Percentiles rank a stretch among this genome's conserved stretches.
phyloP scores from a whole-genome alignment of 2,797 vertebrate genomes.

The Myotis myotis region DNA sequence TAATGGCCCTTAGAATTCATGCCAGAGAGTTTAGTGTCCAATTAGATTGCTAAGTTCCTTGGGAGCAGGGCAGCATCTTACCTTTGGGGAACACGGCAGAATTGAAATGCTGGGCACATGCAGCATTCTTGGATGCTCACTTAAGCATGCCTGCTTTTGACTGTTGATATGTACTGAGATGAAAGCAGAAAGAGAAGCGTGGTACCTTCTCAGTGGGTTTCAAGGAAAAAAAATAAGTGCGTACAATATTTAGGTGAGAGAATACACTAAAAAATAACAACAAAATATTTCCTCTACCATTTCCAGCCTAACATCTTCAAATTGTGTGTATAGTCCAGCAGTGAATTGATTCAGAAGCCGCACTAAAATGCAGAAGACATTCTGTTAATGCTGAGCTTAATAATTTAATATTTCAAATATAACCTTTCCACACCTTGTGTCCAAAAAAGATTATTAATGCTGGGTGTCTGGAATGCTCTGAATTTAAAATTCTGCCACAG shows the following conservation, averaged over 20 bases:
- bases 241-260: neutral
- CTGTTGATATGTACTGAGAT: neutral
- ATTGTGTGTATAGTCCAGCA: neutral
- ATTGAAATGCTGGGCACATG: neutral
- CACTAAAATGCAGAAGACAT: conserved; percentile 52
- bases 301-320: neutral
- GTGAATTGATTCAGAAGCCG: neutral
- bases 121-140: neutral
- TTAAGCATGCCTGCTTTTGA: neutral
- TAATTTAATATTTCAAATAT: conserved; percentile 83
- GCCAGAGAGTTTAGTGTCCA: neutral
- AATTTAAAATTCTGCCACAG: conserved; percentile 65
- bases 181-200: neutral
- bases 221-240: conserved; percentile 2
- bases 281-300: neutral
- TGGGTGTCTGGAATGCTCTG: conserved; percentile 65
- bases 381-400: conserved; percentile 80
- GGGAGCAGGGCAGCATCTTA: neutral
- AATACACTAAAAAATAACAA: neutral
- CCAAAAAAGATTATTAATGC: conserved; percentile 79
- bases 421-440: conserved; percentile 76
- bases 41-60: neutral
- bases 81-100: neutral
- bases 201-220: neutral
- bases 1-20: neutral